Conservation (phyloP, 2,888 invertebrate species). For the Saturnia pavonia region DNA sequence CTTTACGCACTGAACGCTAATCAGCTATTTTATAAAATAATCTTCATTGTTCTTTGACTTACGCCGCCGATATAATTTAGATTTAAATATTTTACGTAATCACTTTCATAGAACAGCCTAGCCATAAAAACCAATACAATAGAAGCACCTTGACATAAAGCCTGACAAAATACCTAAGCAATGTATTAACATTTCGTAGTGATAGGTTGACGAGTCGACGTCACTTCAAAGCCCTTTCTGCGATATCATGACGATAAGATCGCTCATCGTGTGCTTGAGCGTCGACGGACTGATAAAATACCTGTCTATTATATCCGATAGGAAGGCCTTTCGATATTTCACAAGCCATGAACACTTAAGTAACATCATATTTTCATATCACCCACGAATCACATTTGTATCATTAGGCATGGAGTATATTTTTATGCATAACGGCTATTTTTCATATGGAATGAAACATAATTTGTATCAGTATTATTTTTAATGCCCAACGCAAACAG, state of each 20-base stretch:
- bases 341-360: not conserved
- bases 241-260: constrained; percentile 61
- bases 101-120: constrained; percentile 17
- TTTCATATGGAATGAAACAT: no score
- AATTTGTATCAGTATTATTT: no score
- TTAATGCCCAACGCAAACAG: no score
- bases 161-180: constrained; percentile 5
- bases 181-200: constrained; percentile 17
- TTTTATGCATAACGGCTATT: no score
- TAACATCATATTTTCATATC: not conserved
- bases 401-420: no score
- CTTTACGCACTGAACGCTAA: no score
- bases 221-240: constrained; percentile 44
- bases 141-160: constrained; percentile 14
- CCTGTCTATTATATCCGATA: constrained; percentile 46
- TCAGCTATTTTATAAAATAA: no score
- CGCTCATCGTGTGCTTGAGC: constrained; percentile 52
- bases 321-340: constrained; percentile 8
- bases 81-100: constrained; percentile 6
- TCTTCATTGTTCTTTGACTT: not conserved
- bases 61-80: not conserved
- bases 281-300: constrained; percentile 49
- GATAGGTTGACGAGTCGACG: constrained; percentile 37
- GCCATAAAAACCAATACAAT: constrained; percentile 1
- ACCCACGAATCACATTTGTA: not conserved